Conservation (phyloP, 2,113 vertebrate species). For the Hyla sarda region DNA sequence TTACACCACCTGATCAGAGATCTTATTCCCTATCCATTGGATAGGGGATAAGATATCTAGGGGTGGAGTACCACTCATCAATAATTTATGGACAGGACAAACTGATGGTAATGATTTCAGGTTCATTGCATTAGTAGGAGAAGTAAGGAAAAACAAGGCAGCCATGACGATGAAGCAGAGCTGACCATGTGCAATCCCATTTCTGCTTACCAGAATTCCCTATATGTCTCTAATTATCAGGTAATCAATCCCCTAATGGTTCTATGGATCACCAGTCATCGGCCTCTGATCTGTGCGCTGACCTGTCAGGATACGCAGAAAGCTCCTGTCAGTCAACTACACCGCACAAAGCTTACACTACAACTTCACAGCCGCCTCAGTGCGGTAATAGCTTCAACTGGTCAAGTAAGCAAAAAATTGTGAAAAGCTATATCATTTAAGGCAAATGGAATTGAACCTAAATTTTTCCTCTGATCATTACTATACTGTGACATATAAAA, state of each 20-base stretch:
- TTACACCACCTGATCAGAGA: too few species aligned
- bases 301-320: neutral
- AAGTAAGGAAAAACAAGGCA: neutral
- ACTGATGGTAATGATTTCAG: neutral
- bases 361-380: too few species aligned
- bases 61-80: too few species aligned
- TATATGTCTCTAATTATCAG: neutral
- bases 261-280: neutral
- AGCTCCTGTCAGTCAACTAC: neutral
- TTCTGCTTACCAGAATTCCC: conserved; percentile 1
- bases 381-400: neutral
- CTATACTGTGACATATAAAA: too few species aligned
- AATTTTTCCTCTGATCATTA: too few species aligned
- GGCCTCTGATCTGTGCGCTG: neutral
- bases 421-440: too few species aligned
- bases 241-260: neutral
- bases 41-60: too few species aligned
- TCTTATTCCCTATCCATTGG: too few species aligned
- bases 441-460: too few species aligned
- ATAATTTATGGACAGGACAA: too few species aligned
- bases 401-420: neutral
- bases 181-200: neutral
- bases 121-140: neutral
- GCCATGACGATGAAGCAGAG: neutral
- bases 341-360: neutral